Evolutionary conservation across 2,888 invertebrate species (phyloP).

Genomic region (Isoperla grammatica): DNA sequence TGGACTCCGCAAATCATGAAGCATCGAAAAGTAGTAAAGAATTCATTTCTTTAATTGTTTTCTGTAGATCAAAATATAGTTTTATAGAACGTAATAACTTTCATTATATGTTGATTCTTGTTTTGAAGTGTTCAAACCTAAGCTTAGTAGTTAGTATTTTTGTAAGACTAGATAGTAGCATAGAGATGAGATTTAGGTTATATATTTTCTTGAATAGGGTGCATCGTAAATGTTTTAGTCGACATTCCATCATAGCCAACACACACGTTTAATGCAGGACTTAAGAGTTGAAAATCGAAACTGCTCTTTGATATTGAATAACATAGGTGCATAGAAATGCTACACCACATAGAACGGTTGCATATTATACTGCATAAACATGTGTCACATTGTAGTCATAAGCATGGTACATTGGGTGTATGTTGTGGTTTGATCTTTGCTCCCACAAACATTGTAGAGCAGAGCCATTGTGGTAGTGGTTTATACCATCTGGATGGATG

Average conservation of each 20-base stretch:
- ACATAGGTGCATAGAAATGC: too few relatives aligned
- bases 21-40: slow-evolving; percentile 18
- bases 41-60: slow-evolving; percentile 11
- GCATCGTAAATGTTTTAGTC: slow-evolving; percentile 25
- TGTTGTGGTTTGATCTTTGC: too few relatives aligned
- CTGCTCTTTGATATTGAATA: too few relatives aligned
- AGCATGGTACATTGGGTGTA: too few relatives aligned
- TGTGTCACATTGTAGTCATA: too few relatives aligned
- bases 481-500: too few relatives aligned
- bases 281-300: too few relatives aligned
- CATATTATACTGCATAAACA: too few relatives aligned
- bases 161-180: slow-evolving; percentile 22
- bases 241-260: slow-evolving; percentile 27
- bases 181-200: not conserved
- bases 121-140: slow-evolving; percentile 24
- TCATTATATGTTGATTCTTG: slow-evolving; percentile 25
- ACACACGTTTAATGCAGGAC: slow-evolving; percentile 5
- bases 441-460: too few relatives aligned
- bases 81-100: slow-evolving; percentile 20
- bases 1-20: slow-evolving; percentile 21
- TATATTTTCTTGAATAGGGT: slow-evolving; percentile 24
- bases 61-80: slow-evolving; percentile 23
- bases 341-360: too few relatives aligned
- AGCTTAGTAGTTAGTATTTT: slow-evolving; percentile 27
- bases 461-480: too few relatives aligned